phyloP scores from a whole-genome alignment of 2,888 invertebrate genomes.

The Pegoplata infirma region DNA sequence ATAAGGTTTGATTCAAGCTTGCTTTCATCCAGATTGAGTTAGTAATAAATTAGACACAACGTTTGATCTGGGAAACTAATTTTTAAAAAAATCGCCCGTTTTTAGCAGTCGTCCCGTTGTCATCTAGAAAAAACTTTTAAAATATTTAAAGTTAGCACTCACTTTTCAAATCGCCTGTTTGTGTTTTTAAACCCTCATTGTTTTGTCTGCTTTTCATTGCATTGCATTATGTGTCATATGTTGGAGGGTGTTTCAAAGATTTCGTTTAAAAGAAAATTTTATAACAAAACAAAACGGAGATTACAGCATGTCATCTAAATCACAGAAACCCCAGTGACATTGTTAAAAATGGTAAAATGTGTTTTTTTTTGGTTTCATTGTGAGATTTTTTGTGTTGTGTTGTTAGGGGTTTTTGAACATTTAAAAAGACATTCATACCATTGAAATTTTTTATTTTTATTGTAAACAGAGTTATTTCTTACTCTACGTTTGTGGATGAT shows the following conservation, averaged over 20 bases:
- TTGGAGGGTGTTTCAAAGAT: background rate
- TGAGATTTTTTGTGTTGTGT: constrained; percentile 16
- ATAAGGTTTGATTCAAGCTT: too few species aligned
- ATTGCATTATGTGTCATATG: background rate
- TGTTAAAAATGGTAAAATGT: constrained; percentile 12
- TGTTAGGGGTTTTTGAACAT: too few species aligned
- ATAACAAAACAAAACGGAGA: constrained; percentile 21
- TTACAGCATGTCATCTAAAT: constrained; percentile 36
- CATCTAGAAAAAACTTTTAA: too few species aligned
- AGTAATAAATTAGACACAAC: too few species aligned
- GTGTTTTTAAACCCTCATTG: too few species aligned
- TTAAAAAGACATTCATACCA: background rate
- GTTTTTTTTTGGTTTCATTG: background rate
- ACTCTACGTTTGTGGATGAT: background rate
- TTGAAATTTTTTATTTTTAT: too few species aligned
- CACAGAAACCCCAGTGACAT: constrained; percentile 32
- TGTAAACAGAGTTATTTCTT: background rate
- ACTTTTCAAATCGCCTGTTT: too few species aligned
- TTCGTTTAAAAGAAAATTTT: background rate
- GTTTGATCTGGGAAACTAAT: too few species aligned
- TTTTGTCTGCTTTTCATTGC: background rate
- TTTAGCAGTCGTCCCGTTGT: too few species aligned
- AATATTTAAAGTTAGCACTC: too few species aligned
- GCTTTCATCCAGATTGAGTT: too few species aligned
- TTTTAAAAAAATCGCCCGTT: too few species aligned